phyloP scores from a whole-genome alignment of 2,888 invertebrate genomes.

The Syritta pipiens region DNA sequence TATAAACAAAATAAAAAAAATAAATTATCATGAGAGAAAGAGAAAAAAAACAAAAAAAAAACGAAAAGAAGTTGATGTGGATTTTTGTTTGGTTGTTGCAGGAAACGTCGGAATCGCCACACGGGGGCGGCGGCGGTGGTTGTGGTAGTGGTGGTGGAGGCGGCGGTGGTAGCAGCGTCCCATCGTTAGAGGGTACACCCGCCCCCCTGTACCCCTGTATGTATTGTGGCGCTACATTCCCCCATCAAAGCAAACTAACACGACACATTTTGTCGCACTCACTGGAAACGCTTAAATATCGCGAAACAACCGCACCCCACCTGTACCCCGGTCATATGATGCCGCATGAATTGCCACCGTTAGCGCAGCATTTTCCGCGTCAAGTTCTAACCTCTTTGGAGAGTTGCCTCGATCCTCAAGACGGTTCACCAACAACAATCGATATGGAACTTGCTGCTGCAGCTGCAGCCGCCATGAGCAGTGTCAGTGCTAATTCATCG shows the following conservation, averaged over 20 bases:
- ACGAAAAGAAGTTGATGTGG: conserved; percentile 92
- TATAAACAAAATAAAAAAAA: conserved; percentile 61
- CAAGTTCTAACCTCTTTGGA: conserved; percentile 75
- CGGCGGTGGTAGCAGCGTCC: conserved; percentile 70
- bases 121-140: conserved; percentile 78
- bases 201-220: conserved; percentile 87
- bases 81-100: conserved; percentile 91
- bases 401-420: conserved; percentile 75
- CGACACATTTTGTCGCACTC: conserved; percentile 93
- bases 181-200: conserved; percentile 70
- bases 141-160: conserved; percentile 73
- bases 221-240: conserved; percentile 93
- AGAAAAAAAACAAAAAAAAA: conserved; percentile 72
- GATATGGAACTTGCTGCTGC: conserved; percentile 76
- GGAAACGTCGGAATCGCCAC: conserved; percentile 87
- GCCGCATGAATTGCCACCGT: conserved; percentile 75
- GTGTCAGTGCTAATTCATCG: conserved; percentile 73
- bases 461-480: conserved; percentile 74
- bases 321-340: conserved; percentile 84
- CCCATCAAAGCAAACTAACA: conserved; percentile 94
- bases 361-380: conserved; percentile 79
- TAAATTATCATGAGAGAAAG: conserved; percentile 55
- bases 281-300: conserved; percentile 91
- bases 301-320: conserved; percentile 82
- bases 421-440: conserved; percentile 68